Base-by-base conservation (phyloP, 2,113 vertebrate genomes). In the Actinemys pallida region DNA sequence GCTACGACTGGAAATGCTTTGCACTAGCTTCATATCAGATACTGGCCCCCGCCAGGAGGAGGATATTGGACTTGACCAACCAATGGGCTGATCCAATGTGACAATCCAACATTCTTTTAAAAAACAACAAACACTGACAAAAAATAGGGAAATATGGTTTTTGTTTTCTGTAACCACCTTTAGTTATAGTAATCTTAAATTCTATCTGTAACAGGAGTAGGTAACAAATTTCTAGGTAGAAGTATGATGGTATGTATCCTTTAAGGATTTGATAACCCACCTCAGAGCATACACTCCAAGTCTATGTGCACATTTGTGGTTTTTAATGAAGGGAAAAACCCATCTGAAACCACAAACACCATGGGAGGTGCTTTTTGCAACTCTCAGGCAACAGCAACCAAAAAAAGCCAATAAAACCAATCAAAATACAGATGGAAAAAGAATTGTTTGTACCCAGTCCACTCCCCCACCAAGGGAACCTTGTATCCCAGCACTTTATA, bases 381-480 rank as follows among this genome's bases (percentile, higher is more conserved):
- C 90, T 89, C 92, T 29, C n/a, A 94, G n/a, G 78, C 25, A 92
- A 59, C 19, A 87, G 10, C 69, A 42, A 75, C 19, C n/a, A 84
- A 69, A 53, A 89, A 84, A 94, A 93, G 11, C 81, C 87, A 17
- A 49, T 35, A 82, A 39, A 79, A 83, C 78, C 88, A 94, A 93
- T 25, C 59, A 35, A 65, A 65, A 80, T 19, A 52, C 88, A 88
- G 45, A 81, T 3, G 20, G 45, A 82, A 92, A 93, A 92, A 39
- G 31, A 72, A 56, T 6, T 83, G 81, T 91, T 72, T 88, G 29
- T 53, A 96, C 27, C 56, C 78, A 72, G 62, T 42, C 27, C 2
- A 20, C 22, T 9, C 1, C 8, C 3, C 50, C 42, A 53, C 0
- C 0, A 85, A n/a, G 54, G 9, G 1, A 0, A 0, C 19, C 31